These are phyloP conservation scores for Elephantulus edwardii DNA, from an alignment of 2,113 vertebrate species.

Conservation along the genomic window DNA sequence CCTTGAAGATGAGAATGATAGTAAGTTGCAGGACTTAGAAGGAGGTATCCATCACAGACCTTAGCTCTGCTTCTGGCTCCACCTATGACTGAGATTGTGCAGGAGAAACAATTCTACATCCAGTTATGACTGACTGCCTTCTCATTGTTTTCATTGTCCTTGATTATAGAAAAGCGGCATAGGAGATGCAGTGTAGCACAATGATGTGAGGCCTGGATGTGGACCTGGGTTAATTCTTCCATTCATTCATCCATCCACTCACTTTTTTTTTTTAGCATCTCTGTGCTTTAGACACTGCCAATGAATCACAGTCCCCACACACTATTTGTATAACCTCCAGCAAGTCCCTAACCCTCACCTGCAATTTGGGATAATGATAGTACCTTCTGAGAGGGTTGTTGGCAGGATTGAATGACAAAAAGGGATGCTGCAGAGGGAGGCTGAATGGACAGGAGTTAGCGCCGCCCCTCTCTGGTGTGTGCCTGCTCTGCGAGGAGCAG, in stretches of 20 bases:
- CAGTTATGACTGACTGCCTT: background rate
- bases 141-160: background rate
- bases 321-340: background rate
- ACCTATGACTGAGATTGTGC: no score
- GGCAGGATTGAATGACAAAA: background rate
- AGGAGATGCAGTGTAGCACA: background rate
- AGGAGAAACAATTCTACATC: background rate
- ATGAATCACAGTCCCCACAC: background rate
- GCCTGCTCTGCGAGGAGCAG: background rate
- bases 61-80: background rate
- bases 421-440: background rate
- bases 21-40: background rate
- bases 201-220: background rate
- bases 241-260: background rate
- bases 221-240: background rate
- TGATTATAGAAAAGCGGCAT: no score
- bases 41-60: background rate
- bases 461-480: no score
- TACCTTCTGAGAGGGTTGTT: background rate
- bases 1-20: rapidly evolving
- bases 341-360: background rate
- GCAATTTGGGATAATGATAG: background rate
- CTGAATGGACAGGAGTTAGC: no score
- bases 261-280: background rate
- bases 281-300: background rate